Conservation (phyloP, 2,113 vertebrate genomes). For the Prinia subflava region DNA sequence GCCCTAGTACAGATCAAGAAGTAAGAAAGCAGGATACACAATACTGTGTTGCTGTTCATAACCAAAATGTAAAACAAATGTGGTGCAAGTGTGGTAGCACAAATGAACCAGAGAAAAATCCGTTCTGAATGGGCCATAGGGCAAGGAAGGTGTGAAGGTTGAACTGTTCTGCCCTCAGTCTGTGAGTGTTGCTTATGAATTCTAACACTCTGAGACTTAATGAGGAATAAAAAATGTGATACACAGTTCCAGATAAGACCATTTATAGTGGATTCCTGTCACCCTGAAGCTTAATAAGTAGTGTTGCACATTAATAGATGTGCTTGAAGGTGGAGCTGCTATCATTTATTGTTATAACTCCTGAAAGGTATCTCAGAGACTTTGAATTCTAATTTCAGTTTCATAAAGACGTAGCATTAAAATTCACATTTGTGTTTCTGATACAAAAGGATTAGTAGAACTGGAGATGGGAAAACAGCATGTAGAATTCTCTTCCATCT, state of each 20-base stretch:
- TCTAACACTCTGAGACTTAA: neutral
- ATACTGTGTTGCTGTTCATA: neutral
- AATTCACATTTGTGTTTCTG: neutral
- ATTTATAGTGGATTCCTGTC: neutral
- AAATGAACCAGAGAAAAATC: neutral
- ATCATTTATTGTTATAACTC: neutral
- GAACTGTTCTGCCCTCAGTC: neutral
- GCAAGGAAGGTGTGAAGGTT: neutral
- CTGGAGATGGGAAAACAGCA: neutral
- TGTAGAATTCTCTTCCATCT: neutral
- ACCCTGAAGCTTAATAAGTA: neutral
- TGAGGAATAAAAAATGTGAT: neutral
- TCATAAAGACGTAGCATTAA: neutral
- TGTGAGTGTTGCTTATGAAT: neutral
- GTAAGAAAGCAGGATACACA: neutral
- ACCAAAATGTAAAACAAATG: neutral
- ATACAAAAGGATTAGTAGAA: neutral
- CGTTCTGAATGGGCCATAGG: neutral
- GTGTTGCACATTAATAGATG: neutral
- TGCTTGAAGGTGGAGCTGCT: neutral
- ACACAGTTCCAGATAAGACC: neutral
- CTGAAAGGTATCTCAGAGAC: neutral
- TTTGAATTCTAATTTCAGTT: constrained; percentile 3
- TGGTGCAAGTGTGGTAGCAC: neutral
- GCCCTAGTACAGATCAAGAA: neutral